Base-by-base conservation (phyloP, 2,888 invertebrate species). In the Epistrophe grossulariae region DNA sequence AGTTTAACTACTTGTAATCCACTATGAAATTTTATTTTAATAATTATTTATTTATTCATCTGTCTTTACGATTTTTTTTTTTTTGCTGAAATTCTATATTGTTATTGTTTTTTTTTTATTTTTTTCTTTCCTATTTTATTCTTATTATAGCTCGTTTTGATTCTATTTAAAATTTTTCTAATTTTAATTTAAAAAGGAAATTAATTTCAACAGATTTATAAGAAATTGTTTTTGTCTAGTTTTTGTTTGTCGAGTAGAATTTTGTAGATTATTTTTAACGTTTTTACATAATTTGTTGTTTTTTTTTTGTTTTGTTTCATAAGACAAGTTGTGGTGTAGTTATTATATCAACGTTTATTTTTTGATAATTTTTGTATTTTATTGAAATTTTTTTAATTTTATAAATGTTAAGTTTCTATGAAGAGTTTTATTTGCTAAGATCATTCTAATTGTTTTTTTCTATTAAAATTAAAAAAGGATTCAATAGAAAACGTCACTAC, bases 61-160 rank as follows among this genome's bases (percentile, higher is more conserved):
- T 72, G 57, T 71, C 40, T 68, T 72, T 84, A 84, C 73, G 64
- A 84, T 74, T 71, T 84, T 81, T 24, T 24, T n/a, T 1, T 24
- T 24, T 24, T 2, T 71, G 84, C 76, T 77, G 84, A 81, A 84
- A 84, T 78, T 81, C 77, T 84, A 77, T 48, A 7, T 70, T 43
- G 35, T 71, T 64, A 17, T 38, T 35, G 17, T 35, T 7, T 73
- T 70, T 66, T 43, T 50, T 19, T 50, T 72, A 38, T 62, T 24
- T 57, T 66, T 17, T 76, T 28, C 17, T 74, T 19, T 55, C 28
- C 8, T 85, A n/a, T 60, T 72, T 64, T 71, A 2, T 50, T 62
- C 79, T 88, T 79, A 84, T 50, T 31, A n/a, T 84, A 84, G 68
- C 73, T 83, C 79, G 77, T 87, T 88, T 82, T 88, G 82, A 87